Evolutionary conservation across 2,113 vertebrate species (phyloP), one percentile per base, ranked within the genome.

Genomic region (Illadopsis cleaveri): DNA sequence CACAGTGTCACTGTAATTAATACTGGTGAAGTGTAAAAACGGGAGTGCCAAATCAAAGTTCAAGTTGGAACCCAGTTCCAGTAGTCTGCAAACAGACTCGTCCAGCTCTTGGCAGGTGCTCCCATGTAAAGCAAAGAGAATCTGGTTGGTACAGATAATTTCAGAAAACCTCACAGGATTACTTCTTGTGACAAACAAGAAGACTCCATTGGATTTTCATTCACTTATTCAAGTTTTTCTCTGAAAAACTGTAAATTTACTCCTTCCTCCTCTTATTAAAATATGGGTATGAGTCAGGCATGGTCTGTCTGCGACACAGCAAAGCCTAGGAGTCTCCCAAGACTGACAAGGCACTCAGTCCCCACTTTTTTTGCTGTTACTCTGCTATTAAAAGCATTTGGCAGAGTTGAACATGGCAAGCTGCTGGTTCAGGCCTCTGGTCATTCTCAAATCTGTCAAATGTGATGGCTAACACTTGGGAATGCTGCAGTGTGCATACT

Each of bases 201-300:
- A 50, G 21, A 24, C 5, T 60, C 48, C 12, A 22, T 4, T 31
- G n/a, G 23, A 66, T 86, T 83, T 85, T 58, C 15, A 64, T 64
- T 71, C 11, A 37, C 7, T 42, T 78, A 56, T 27, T 91, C 38
- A 50, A 57, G 40, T 33, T 92, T 61, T 84, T 56, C 10, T 89
- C 35, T 33, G 27, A 58, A 60, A 88, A 64, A 30, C 3, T 25
- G 2, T 4, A 23, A 31, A 5, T 44, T 78, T 20, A 16, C 44
- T 78, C 57, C 27, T 89, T 57, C 6, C 3, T 88, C 6, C 37
- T 47, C 13, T 31, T 38, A 71, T 22, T 76, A 75, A 78, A 76
- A 60, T 40, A 35, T 0, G 3, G 4, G 4, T 77, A 40, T 0
- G 2, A 53, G 37, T 37, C 44, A 60, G 37, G n/a, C 6, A 2